These are phyloP conservation scores for Kobus ellipsiprymnus DNA, from an alignment of 2,113 vertebrate species.

Conservation along the genomic window DNA sequence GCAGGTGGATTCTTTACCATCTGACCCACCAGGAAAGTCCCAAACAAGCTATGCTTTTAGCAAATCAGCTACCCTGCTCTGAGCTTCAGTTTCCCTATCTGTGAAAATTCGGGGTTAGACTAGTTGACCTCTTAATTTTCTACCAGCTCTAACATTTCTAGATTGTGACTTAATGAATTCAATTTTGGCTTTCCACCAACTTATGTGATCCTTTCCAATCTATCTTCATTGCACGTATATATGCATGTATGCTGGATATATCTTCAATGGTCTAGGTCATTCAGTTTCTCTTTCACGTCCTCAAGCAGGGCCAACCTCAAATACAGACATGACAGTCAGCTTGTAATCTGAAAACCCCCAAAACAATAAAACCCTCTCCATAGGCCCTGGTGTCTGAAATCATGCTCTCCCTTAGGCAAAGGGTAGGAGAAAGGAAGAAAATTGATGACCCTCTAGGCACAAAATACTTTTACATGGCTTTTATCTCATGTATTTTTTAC, in stretches of 20 bases:
- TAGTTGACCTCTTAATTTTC: not conserved
- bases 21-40: not conserved
- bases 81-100: not conserved
- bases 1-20: not conserved
- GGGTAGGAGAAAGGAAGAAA: not conserved
- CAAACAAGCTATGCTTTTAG: not conserved
- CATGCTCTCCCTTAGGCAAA: not conserved
- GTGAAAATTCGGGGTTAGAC: not conserved
- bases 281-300: slow-evolving; percentile 15
- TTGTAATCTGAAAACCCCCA: not conserved
- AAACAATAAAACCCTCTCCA: not conserved
- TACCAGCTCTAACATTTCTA: slow-evolving; percentile 8
- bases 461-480: not conserved
- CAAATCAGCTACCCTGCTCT: not conserved
- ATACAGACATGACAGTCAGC: not conserved
- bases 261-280: not conserved
- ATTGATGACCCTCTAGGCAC: not conserved
- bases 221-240: not conserved
- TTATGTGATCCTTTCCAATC: not conserved
- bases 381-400: not conserved
- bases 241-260: not conserved
- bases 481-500: not conserved
- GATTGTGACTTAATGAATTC: not conserved
- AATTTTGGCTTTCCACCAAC: not conserved
- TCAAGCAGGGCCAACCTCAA: not conserved